phyloP scores from a whole-genome alignment of 2,888 invertebrate genomes.

The Drosophila suboccidentalis region DNA sequence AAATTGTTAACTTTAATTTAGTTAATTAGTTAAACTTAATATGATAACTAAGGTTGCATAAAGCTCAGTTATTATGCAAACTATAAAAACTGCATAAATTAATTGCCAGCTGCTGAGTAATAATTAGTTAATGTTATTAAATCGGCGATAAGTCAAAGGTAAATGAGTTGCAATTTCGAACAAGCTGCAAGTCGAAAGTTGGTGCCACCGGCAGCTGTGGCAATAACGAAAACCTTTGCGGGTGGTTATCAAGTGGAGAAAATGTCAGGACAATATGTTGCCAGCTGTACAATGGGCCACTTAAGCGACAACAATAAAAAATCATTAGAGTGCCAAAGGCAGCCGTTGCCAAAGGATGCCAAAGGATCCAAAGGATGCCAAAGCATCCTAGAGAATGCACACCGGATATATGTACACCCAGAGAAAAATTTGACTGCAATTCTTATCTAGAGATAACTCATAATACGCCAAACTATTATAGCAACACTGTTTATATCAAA shows the following conservation, averaged over 20 bases:
- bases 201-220: constrained; percentile 25
- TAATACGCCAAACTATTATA: too few relatives aligned
- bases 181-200: constrained; percentile 28
- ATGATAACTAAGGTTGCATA: too few relatives aligned
- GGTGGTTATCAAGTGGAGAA: constrained; percentile 38
- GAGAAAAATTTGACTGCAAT: background rate
- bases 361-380: constrained; percentile 37
- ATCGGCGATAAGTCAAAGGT: background rate
- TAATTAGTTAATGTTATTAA: constrained; percentile 35
- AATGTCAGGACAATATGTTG: constrained; percentile 68
- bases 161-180: constrained; percentile 22
- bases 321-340: constrained; percentile 77
- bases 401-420: constrained; percentile 31
- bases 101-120: background rate
- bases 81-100: background rate
- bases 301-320: constrained; percentile 79
- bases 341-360: constrained; percentile 43
- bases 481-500: too few relatives aligned
- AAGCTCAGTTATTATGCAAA: background rate
- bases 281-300: constrained; percentile 79
- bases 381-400: constrained; percentile 42
- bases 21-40: too few relatives aligned
- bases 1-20: too few relatives aligned
- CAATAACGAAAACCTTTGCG: constrained; percentile 16
- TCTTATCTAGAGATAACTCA: too few relatives aligned